phyloP scores from a whole-genome alignment of 2,113 vertebrate genomes.

The Panthera leo region DNA sequence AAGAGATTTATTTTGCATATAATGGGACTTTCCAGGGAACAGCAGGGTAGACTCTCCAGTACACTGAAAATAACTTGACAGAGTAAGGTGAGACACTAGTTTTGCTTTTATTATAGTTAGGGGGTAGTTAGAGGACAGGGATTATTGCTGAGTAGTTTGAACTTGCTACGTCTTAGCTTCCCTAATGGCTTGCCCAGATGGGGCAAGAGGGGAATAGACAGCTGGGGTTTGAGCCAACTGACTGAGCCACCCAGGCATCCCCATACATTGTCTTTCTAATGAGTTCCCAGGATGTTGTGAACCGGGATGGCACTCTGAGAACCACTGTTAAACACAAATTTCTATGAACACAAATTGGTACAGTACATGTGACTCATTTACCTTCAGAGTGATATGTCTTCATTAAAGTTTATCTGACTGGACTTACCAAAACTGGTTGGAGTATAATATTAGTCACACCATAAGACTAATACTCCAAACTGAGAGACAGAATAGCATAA shows the following conservation, averaged over 20 bases:
- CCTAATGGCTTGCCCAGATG: background rate
- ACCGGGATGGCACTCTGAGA: background rate
- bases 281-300: background rate
- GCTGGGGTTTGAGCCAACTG: too few relatives aligned
- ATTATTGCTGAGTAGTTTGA: background rate
- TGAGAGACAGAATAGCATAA: background rate
- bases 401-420: background rate
- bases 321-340: background rate
- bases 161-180: background rate
- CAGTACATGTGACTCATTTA: background rate
- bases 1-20: background rate
- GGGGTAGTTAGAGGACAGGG: rapidly evolving
- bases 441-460: background rate
- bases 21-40: background rate
- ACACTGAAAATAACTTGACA: background rate
- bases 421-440: background rate
- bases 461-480: background rate
- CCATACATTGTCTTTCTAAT: background rate
- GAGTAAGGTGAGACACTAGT: background rate
- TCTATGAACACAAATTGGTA: background rate
- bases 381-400: background rate
- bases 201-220: background rate
- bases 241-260: too few relatives aligned
- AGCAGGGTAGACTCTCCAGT: background rate
- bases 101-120: background rate